phyloP scores from a whole-genome alignment of 2,888 invertebrate species.

The Ormyrus thymus region DNA sequence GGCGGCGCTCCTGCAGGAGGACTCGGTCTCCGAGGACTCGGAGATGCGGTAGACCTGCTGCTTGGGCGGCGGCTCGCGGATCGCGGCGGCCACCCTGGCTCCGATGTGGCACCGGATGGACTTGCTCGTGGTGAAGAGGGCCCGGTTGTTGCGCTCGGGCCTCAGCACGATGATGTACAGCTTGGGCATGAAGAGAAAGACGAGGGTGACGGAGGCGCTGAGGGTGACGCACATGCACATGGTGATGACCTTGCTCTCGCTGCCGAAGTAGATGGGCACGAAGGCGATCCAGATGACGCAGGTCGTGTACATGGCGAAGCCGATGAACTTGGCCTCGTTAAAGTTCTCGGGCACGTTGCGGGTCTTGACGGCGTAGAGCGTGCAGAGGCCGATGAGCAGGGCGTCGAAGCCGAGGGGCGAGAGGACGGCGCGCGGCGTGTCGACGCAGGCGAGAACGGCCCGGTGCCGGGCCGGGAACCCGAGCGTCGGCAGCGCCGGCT shows the following conservation, averaged over 20 bases:
- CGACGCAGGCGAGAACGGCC: conserved; percentile 81
- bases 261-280: conserved; percentile 85
- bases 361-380: conserved; percentile 86
- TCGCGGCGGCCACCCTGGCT: conserved; percentile 75
- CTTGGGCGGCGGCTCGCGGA: conserved; percentile 64
- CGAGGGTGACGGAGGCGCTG: conserved; percentile 83
- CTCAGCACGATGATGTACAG: conserved; percentile 84
- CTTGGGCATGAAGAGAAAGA: conserved; percentile 86
- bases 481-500: conserved; percentile 79
- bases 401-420: conserved; percentile 84
- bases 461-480: conserved; percentile 77
- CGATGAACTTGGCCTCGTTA: conserved; percentile 85
- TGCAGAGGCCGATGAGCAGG: conserved; percentile 83
- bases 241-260: conserved; percentile 78
- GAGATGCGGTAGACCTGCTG: conserved; percentile 61
- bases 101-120: conserved; percentile 80
- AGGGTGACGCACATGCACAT: conserved; percentile 84
- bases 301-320: conserved; percentile 88
- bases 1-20: conserved; percentile 47
- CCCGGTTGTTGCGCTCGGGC: conserved; percentile 86
- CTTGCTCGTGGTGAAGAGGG: conserved; percentile 78
- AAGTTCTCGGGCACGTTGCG: conserved; percentile 89
- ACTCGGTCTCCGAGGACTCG: conserved; percentile 55
- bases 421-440: conserved; percentile 78
- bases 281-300: conserved; percentile 88